Base-by-base conservation (phyloP, 2,888 invertebrate species). In the Agonum fuliginosum region DNA sequence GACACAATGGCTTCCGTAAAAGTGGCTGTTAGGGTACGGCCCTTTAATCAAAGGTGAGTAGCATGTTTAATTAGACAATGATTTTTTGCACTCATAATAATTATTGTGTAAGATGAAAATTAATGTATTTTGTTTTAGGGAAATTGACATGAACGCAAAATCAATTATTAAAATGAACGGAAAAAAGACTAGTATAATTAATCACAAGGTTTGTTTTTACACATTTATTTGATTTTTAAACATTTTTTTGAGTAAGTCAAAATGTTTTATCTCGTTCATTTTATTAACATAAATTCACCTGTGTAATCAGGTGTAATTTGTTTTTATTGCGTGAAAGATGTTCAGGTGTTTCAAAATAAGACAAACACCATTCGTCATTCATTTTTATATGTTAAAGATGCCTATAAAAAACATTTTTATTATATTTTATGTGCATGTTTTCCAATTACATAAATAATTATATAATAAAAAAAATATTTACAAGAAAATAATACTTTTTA, bases 1-100 rank as follows among this genome's bases (percentile, higher is more conserved):
- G 48, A 46, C 51, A 89, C 85, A 88, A 95, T 96, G 96, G 96
- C 96, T 85, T 96, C 96, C 83, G 94, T 97, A 84, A 95, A 95
- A 91, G 96, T 96, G 86, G 96, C 95, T 84, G 95, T 95, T 83
- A 91, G 95, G 89, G 95, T 95, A 88, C 93, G 95, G 86, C 95
- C 95, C 87, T 95, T 95, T 88, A 95, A 95, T 89, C 92, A 94
- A 88, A 94, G 95, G 95, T 95, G 58, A 69, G 70, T 65, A 58
- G 30, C 12, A n/a, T 75, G 20, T 78, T 78, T 71, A 76, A 41
- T 48, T 73, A 78, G 62, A 62, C 82, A 83, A 81, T 83, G 83
- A 83, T 83, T 83, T 82, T 80, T 80, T 80, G 78, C 76, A 80
- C 12, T 54, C 24, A 54, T 24, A 54, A 12, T 37, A n/a, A 10